Evolutionary conservation across 2,113 vertebrate genomes (phyloP), one percentile per base, ranked within the genome.

Genomic region (Chamaea fasciata): DNA sequence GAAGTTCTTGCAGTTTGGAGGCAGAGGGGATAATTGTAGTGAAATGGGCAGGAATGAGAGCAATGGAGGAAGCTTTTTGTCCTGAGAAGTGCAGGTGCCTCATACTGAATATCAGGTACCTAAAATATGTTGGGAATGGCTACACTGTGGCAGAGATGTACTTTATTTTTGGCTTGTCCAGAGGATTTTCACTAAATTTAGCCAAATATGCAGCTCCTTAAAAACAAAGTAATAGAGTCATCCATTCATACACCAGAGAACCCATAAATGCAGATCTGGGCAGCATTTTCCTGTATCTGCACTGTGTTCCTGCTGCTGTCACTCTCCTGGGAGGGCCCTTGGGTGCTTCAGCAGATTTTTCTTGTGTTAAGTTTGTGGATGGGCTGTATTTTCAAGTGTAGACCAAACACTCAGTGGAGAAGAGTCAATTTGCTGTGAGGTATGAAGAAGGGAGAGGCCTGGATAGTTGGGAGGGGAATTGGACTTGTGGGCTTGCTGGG

Each of bases 381-480:
- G 35, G 47, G 11, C 52, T 49, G 14, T 49, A 6, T 69, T 35
- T 86, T 88, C 33, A 75, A 52, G 26, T 26, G 49, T 28, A 64
- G 27, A 41, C 56, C 26, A 60, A 59, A 53, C 28, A 41, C 10
- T 26, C 10, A 22, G 39, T 53, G 31, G 13, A 79, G 24, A 71
- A 41, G 37, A 81, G 30, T 64, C 44, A 2, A 3, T 81, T 74
- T 77, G 21, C 49, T 62, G 21, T 74, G 52, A 85, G 31, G 37
- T 71, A 22, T 0, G 0, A 44, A 68, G 4, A 80, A 74, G 59
- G 33, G 31, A 42, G 49, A 26, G 15, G 5, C 15, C 4, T 31
- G 47, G 56, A 13, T 44, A 65, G 17, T 35, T 59, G 88, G 39
- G 60, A 87, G 26, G 27, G 24, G 62, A 37, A 31, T 28, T 60